A percentile compares a stretch with the other conserved stretches of the same genome.
phyloP scores from a whole-genome alignment of 2,888 invertebrate species.

The Sipunculus nudus region DNA sequence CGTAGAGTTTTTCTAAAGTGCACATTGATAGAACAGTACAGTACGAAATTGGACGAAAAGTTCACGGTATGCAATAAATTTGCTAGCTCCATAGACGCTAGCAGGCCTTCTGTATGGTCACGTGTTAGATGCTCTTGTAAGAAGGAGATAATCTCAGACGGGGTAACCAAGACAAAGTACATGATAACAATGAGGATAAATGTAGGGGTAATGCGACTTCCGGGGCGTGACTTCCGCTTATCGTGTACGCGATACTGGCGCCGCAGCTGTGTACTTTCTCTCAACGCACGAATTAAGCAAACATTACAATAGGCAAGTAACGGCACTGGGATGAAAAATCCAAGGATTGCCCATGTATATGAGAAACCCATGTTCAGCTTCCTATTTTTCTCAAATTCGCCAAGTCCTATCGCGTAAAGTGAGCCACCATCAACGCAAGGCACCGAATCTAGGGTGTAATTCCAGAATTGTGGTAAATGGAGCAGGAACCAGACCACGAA shows the following conservation, averaged over 20 bases:
- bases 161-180: constrained; percentile 56
- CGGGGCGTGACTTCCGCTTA: constrained; percentile 39
- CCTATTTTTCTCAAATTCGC: too few relatives aligned
- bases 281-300: constrained; percentile 52
- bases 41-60: not conserved
- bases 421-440: too few relatives aligned
- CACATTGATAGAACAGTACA: constrained; percentile 6
- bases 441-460: too few relatives aligned
- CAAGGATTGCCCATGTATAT: constrained; percentile 49
- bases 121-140: constrained; percentile 16
- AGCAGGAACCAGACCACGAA: constrained; percentile 25
- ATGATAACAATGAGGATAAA: constrained; percentile 55
- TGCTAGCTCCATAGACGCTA: not conserved
- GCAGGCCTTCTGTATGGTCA: not conserved
- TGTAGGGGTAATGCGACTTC: constrained; percentile 51
- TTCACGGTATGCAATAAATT: constrained; percentile 1
- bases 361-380: not conserved
- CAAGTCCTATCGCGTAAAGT: too few relatives aligned
- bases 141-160: constrained; percentile 53
- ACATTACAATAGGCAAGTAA: constrained; percentile 54
- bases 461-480: constrained; percentile 27
- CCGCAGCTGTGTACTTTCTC: constrained; percentile 49
- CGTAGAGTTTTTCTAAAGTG: too few relatives aligned
- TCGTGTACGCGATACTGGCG: constrained; percentile 44
- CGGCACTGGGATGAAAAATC: constrained; percentile 54